phyloP scores from a whole-genome alignment of 2,797 vertebrate genomes.

The Nothura maculosa region DNA sequence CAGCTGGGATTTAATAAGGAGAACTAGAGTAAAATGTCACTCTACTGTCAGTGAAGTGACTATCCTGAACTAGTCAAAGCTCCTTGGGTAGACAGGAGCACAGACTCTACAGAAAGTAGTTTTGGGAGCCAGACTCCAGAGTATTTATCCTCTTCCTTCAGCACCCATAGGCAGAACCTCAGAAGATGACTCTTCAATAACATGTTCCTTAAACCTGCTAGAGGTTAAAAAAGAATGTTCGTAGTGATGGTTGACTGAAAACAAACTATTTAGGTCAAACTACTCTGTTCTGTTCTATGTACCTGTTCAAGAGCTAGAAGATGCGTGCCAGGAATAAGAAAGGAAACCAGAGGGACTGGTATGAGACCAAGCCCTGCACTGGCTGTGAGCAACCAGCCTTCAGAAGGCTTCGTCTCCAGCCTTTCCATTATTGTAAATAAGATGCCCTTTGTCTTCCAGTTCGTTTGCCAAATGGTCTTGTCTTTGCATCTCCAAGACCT shows the following conservation, averaged over 20 bases:
- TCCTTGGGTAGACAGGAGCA: neutral
- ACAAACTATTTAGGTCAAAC: neutral
- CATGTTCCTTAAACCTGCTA: neutral
- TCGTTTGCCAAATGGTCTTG: neutral
- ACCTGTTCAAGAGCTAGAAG: neutral
- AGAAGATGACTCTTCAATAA: neutral
- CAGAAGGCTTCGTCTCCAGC: neutral
- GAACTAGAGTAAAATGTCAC: neutral
- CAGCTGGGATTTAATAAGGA: neutral
- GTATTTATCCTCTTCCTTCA: neutral
- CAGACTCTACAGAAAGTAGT: neutral
- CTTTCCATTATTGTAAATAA: neutral
- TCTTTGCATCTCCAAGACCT: neutral
- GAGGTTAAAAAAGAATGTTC: neutral
- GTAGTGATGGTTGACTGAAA: neutral
- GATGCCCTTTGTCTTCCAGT: neutral
- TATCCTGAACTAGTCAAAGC: neutral
- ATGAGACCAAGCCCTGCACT: accelerated
- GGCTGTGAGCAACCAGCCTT: neutral
- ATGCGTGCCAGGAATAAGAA: neutral
- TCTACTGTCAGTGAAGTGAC: neutral
- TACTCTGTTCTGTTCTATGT: neutral
- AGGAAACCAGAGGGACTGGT: neutral
- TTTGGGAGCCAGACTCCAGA: neutral
- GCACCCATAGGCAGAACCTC: neutral